Base-by-base conservation (phyloP, 2,888 invertebrate species). In the Malacosoma neustria region DNA sequence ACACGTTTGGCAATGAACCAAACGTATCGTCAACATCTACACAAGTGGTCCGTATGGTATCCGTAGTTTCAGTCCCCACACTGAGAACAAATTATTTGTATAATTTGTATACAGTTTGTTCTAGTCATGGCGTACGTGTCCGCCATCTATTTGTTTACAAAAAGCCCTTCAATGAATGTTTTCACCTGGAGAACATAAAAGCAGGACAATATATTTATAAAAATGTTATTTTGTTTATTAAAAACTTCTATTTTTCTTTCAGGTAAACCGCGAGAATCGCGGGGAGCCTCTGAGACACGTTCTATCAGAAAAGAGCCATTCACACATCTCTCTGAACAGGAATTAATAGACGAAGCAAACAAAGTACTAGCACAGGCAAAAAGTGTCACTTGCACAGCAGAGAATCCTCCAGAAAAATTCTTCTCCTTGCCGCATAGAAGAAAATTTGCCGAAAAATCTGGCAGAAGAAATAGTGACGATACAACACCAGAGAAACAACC, bases 331-430 rank as follows among this genome's bases (percentile, higher is more conserved):
- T 91, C 92, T 39, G 90, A 91, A 61, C 87, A 91, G 60, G 90
- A 92, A 62, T 87, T 94, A 34, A 91, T 91, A 34, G 88, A 92
- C 59, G 94, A 94, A 82, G 93, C 93, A 15, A 92, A 92, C 44
- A 87, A 89, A 58, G 92, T 94, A 22, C 77, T 93, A 35, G 89
- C 91, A 13, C 93, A 94, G 69, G 93, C 91, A 1, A 90, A 91
- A 49, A 90, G 90, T 58, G 87, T 93, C 45, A 90, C 89, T 39
- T 93, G 93, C 65, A 89, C 87, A 31, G 87, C 89, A 11, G 88
- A 88, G 42, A 71, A 84, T 52, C 77, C 82, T 6, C 87, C 89
- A n/a, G 89, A 88, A 34, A 90, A 91, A 55, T 92, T 91, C 61
- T 90, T 89, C 75, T 92, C 91, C 7, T 79, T 91, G 56, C 93